phyloP scores from a whole-genome alignment of 1,140 invertebrate genomes.

The Drosophila santomea region DNA sequence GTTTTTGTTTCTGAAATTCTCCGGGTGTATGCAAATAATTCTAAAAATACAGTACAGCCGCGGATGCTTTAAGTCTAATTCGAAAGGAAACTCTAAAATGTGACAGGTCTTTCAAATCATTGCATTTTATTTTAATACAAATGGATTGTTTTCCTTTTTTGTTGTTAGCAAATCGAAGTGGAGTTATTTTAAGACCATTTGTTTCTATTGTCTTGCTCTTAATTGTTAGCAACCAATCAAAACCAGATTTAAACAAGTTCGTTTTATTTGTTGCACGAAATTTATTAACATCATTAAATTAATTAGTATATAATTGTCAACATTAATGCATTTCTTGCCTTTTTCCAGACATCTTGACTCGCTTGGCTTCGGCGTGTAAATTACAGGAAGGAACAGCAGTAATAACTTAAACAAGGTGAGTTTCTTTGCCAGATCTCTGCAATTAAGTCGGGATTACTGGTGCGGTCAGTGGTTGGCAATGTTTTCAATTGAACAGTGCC shows the following conservation, averaged over 20 bases:
- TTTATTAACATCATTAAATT: conserved; percentile 2
- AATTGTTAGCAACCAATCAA: not conserved
- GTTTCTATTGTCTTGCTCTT: not conserved
- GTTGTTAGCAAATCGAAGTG: no score
- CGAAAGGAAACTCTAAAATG: no score
- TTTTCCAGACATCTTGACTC: conserved; percentile 27
- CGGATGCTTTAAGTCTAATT: no score
- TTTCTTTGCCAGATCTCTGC: conserved; percentile 20
- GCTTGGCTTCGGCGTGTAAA: conserved; percentile 21
- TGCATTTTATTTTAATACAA: not conserved
- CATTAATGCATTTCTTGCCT: conserved; percentile 1
- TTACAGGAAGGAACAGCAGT: conserved; percentile 30
- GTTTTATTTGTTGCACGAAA: not conserved
- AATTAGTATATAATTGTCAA: conserved; percentile 11
- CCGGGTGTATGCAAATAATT: conserved; percentile 23
- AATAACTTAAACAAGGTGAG: conserved; percentile 59
- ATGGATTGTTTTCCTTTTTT: no score
- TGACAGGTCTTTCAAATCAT: not conserved
- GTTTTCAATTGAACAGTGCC: conserved; percentile 26
- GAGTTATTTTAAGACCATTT: no score
- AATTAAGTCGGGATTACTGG: conserved; percentile 21
- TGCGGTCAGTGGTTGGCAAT: not conserved
- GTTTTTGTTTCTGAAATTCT: conserved; percentile 11
- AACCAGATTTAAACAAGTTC: conserved; percentile 8
- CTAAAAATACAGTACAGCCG: conserved; percentile 8